Conservation (phyloP, 35 echinoderm and acorn worm genomes). For the Apostichopus californicus region DNA sequence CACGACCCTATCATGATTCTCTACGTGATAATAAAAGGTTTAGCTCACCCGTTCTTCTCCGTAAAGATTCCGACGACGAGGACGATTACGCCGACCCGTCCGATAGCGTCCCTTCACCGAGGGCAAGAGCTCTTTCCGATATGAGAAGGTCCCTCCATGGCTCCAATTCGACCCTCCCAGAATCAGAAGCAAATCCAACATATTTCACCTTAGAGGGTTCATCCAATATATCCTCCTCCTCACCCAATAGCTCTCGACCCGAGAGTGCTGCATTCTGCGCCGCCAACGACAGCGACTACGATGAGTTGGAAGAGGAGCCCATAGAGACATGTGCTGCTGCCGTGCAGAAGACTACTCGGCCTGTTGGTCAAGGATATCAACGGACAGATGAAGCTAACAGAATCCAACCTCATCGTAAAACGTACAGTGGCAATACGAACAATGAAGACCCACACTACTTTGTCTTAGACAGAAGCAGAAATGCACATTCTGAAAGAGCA, state of each 20-base stretch:
- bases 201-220: constrained; percentile 44
- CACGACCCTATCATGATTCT: constrained; percentile 7
- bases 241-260: background rate
- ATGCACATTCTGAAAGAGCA: constrained; percentile 28
- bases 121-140: constrained; percentile 19
- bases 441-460: constrained; percentile 31
- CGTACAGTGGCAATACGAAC: constrained; percentile 20
- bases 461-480: constrained; percentile 48
- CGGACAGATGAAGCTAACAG: background rate
- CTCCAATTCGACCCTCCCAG: constrained; percentile 24
- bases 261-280: background rate
- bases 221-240: background rate
- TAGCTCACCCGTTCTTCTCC: constrained; percentile 14
- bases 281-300: constrained; percentile 45
- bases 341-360: background rate
- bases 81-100: constrained; percentile 58
- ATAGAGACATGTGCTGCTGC: background rate
- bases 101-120: constrained; percentile 9
- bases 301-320: constrained; percentile 47
- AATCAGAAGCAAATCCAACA: constrained; percentile 10
- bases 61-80: constrained; percentile 48
- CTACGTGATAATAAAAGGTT: constrained; percentile 32
- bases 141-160: constrained; percentile 10
- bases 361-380: background rate
- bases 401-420: constrained; percentile 12